phyloP scores from a whole-genome alignment of 2,888 invertebrate genomes.

The Mesoligia furuncula region DNA sequence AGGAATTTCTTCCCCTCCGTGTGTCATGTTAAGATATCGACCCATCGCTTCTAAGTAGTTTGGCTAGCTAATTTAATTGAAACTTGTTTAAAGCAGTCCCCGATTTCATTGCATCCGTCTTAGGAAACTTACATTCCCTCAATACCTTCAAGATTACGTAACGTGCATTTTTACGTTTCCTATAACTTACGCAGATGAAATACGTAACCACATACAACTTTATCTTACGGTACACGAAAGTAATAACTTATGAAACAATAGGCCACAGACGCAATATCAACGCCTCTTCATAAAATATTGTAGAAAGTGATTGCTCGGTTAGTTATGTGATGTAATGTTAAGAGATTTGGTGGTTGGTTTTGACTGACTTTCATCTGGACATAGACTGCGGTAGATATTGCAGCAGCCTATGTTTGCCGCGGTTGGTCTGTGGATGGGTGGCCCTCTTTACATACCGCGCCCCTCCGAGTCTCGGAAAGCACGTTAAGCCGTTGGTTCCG shows the following conservation, averaged over 20 bases:
- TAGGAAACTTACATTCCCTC: not conserved
- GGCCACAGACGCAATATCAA: conserved; percentile 52
- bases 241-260: conserved; percentile 62
- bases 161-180: conserved; percentile 38
- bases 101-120: not conserved
- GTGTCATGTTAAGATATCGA: not conserved
- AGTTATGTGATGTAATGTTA: conserved; percentile 35
- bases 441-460: too few relatives aligned
- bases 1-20: not conserved
- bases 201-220: conserved; percentile 51
- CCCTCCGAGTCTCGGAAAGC: too few relatives aligned
- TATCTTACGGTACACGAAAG: conserved; percentile 49
- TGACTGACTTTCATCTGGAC: not conserved
- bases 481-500: too few relatives aligned
- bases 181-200: conserved; percentile 33
- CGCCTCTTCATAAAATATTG: conserved; percentile 61
- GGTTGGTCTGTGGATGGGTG: too few relatives aligned
- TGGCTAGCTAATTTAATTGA: not conserved
- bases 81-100: not conserved
- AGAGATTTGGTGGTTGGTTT: not conserved
- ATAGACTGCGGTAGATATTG: not conserved
- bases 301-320: conserved; percentile 59
- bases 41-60: not conserved
- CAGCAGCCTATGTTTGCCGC: not conserved
- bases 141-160: conserved; percentile 22